Base-by-base conservation (phyloP, 2,888 invertebrate genomes). In the Hyalella azteca region DNA sequence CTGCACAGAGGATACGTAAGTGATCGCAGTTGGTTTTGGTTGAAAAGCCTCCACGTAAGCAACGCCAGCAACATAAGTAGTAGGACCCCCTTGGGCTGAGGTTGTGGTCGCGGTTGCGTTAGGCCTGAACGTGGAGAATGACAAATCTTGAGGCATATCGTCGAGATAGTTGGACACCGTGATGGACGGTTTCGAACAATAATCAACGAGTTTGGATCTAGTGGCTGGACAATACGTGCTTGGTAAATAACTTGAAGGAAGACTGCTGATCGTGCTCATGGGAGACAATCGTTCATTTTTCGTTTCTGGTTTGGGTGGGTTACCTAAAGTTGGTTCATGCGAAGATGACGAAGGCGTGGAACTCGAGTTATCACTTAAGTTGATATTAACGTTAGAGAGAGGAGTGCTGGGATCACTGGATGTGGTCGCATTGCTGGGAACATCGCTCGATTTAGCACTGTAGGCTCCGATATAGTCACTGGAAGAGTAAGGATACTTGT, bases 41-140 rank as follows among this genome's bases (percentile, higher is more conserved):
- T 83, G 81, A n/a, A 83, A 79, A 36, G 83, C 81, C n/a, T 81
- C 49, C 36, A 79, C 40, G 50, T 77, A 81, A 49, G 75, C 78
- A 36, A 59, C 41, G 22, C 54, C 59, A 39, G 40, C 59, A 40
- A 59, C 39, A 29, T 59, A 59, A 40, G 54, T 59, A 26, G 78
- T 40, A 41, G 75, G 75, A 29, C 66, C 66, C 4, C 66, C 36
- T 22, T 54, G 54, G 40, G 76, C 36, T n/a, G n/a, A n/a, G n/a
- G n/a, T n/a, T n/a, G n/a, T n/a, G 13, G n/a, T 9, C 9, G 32
- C 32, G 36, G 78, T 59, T 2, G 59, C 50, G 54, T 26, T 49
- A 9, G 81, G 83, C 78, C 79, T 83, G 78, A 81, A 83, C 11
- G 81, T 81, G 40, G 79, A 79, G 77, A 83, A 83, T 11, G 83